Evolutionary conservation across 1,140 invertebrate genomes (phyloP), one percentile per base, ranked within the genome.

Genomic region (Chlorops oryzae): DNA sequence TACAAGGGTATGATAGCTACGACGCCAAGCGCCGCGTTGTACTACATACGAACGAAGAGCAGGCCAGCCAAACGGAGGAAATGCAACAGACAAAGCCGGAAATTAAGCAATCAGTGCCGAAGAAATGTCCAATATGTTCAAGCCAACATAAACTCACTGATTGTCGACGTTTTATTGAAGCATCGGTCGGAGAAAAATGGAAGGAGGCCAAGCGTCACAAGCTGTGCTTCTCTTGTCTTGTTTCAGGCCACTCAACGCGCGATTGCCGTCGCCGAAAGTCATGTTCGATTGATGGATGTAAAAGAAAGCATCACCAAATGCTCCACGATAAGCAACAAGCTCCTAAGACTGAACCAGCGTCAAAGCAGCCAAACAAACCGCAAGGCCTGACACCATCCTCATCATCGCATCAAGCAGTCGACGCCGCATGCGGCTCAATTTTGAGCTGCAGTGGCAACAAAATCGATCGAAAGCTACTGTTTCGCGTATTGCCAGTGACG

Each of bases 401-500:
- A n/a, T n/a, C n/a, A n/a, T n/a, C n/a, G n/a, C n/a, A n/a, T n/a
- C n/a, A 10, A 3, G 27, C 5, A 12, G 20, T 3, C 41, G 25
- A 21, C 28, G 27, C 34, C 22, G 24, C 13, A 44, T 20, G 13
- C 24, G 23, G 4, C 13, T 35, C 43, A 46, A 24, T 27, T 17
- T 15, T 40, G n/a, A 37, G 9, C 35, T 20, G 22, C 10, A 35
- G 15, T 20, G 18, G 5, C 12, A 43, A 24, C 7, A 9, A 43
- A 20, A 21, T 5, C 20, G 38, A 38, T 6, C 25, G 28, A 7
- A 27, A 41, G n/a, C 24, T 46, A 28, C 43, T 43, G n/a, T 37
- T 47, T 22, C 35, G 44, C 5, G 28, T 53, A 28, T 18, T 53
- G 44, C 46, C 46, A 13, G 39, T 47, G n/a, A 47, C 22, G 13